Evolutionary conservation across 1,140 invertebrate genomes (phyloP).

Genomic region (Drosophila serrata): DNA sequence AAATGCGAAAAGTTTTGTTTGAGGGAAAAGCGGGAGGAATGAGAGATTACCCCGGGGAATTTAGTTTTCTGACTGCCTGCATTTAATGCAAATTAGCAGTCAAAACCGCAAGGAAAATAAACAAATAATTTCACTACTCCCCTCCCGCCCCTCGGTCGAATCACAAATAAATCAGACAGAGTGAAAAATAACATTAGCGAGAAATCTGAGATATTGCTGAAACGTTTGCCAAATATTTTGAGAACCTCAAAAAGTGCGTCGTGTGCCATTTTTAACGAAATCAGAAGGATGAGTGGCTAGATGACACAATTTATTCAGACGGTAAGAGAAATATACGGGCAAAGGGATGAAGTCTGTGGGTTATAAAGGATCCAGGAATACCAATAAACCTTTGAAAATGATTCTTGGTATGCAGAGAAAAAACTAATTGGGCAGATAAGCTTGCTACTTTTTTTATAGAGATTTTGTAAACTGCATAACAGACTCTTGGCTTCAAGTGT

Average conservation of each 20-base stretch:
- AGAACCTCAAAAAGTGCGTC: constrained; percentile 73
- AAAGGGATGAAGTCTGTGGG: not conserved
- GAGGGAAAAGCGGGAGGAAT: not conserved
- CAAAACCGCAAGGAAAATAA: constrained; percentile 66
- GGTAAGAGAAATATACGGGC: constrained; percentile 56
- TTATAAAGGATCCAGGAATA: constrained; percentile 6
- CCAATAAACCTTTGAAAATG: constrained; percentile 11
- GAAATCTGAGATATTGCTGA: constrained; percentile 50
- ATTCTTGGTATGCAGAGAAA: constrained; percentile 1
- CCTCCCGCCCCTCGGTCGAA: constrained; percentile 21
- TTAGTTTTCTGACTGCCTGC: constrained; percentile 27
- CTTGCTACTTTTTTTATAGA: not conserved
- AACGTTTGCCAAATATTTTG: constrained; percentile 76
- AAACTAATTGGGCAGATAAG: not conserved
- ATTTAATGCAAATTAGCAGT: constrained; percentile 67
- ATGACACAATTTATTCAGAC: constrained; percentile 41
- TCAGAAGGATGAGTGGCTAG: constrained; percentile 33
- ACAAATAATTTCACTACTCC: constrained; percentile 60
- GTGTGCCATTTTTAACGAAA: constrained; percentile 49
- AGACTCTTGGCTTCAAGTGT: not conserved
- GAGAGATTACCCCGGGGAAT: constrained; percentile 8
- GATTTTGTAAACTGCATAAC: not conserved
- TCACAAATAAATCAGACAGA: constrained; percentile 68
- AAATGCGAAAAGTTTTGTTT: constrained; percentile 1
- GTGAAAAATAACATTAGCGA: constrained; percentile 69